Conservation (phyloP, 2,888 invertebrate genomes). For the Phortica okadai region DNA sequence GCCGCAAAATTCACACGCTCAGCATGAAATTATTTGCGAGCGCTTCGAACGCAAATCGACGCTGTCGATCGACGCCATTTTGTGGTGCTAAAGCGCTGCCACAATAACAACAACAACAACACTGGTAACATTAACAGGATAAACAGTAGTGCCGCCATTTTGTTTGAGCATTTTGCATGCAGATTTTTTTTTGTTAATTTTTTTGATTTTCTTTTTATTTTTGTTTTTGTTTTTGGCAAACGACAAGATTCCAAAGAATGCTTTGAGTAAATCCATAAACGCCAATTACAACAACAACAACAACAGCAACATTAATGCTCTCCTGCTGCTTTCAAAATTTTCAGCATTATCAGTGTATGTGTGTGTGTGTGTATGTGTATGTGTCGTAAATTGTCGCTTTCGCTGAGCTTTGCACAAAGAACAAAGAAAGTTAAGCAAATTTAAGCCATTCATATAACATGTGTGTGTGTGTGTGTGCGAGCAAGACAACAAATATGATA, state of each 20-base stretch:
- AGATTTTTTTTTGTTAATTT: neutral
- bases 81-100: neutral
- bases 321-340: too few relatives aligned
- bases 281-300: neutral
- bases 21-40: neutral
- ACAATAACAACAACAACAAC: neutral
- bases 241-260: neutral
- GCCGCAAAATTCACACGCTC: constrained; percentile 19
- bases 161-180: neutral
- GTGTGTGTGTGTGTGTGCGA: too few relatives aligned
- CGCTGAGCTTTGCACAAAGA: too few relatives aligned
- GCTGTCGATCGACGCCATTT: constrained; percentile 14
- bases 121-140: too few relatives aligned
- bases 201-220: neutral
- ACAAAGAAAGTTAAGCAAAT: too few relatives aligned
- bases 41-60: neutral
- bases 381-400: too few relatives aligned
- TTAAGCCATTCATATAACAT: too few relatives aligned
- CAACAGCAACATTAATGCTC: neutral
- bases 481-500: too few relatives aligned
- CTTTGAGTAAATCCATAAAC: neutral
- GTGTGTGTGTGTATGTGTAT: too few relatives aligned
- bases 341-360: too few relatives aligned
- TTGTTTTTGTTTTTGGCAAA: neutral
- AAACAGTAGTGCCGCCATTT: neutral